These are phyloP conservation scores for Pitta sordida DNA, from an alignment of 2,113 vertebrate genomes.

Conservation along the genomic window DNA sequence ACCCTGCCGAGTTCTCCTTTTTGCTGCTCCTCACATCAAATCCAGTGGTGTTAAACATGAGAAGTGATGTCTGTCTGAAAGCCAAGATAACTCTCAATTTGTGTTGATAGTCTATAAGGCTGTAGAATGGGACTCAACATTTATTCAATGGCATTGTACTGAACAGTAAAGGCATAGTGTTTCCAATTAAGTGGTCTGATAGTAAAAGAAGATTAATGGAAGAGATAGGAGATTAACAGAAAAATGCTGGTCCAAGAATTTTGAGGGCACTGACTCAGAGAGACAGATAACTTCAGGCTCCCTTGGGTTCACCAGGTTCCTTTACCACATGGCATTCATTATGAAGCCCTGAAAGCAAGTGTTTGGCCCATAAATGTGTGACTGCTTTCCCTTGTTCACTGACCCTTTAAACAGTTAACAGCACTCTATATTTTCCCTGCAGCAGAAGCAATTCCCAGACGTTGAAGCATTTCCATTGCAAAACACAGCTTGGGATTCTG, in stretches of 20 bases:
- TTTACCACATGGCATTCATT: neutral
- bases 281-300: neutral
- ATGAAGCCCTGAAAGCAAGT: neutral
- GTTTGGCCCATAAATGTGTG: neutral
- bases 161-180: neutral
- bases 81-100: neutral
- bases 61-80: neutral
- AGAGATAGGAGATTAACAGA: neutral
- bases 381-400: neutral
- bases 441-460: slow-evolving; percentile 63
- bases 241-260: neutral
- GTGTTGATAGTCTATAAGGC: neutral
- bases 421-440: slow-evolving; percentile 13
- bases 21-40: neutral
- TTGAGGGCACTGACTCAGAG: neutral
- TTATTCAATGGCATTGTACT: neutral
- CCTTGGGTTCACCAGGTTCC: neutral
- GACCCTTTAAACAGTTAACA: slow-evolving; percentile 45
- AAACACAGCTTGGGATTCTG: slow-evolving; percentile 71
- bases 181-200: slow-evolving; percentile 13
- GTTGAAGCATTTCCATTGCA: slow-evolving; percentile 62
- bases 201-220: slow-evolving; percentile 30
- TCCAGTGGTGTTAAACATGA: neutral
- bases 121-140: neutral
- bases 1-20: neutral